Evolutionary conservation across 2,888 invertebrate genomes (phyloP), one percentile per base, ranked within the genome.

Genomic region (Acleris holmiana): DNA sequence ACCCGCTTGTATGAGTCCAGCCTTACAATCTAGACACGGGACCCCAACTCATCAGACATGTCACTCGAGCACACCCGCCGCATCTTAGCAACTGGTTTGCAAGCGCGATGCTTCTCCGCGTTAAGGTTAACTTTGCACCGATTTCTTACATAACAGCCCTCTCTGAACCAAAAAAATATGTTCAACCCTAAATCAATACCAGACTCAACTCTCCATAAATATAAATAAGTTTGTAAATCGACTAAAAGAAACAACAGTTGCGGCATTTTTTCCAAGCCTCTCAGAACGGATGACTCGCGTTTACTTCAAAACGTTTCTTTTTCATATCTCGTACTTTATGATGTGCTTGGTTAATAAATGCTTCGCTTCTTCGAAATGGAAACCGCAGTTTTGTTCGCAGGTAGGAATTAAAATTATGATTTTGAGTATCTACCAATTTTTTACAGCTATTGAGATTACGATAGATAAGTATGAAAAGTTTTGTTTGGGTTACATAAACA

Each of bases 11-110:
- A 44, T 44, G 44, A 44, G 6, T 15, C 44, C 7, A 5, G 44
- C n/a, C 4, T 2, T 35, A 35, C 21, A 40, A n/a, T 8, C 15
- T 18, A 13, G 4, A 10, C 8, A 49, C 46, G 41, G 63, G 18
- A 62, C 63, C 64, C 72, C 74, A 81, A 84, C 76, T 77, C 78
- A 84, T 80, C 62, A 57, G 21, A 18, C 23, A 73, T 88, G 86
- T 85, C 88, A 84, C 75, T 80, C 77, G 77, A 69, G 67, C 68
- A 74, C 76, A 73, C 75, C 73, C 74, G 78, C 73, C 74, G 78
- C 72, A 84, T 55, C 41, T 57, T 40, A 18, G 59, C 61, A 58
- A 66, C 86, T 81, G 84, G 85, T 87, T 86, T 84, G 69, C 73
- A 69, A 66, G 80, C 76, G 68, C 67, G 81, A 82, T 81, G 78